Evolutionary conservation across 1,140 invertebrate species (phyloP), one percentile per base, ranked within the genome.

Genomic region (Caenorhabditis brenneri): DNA sequence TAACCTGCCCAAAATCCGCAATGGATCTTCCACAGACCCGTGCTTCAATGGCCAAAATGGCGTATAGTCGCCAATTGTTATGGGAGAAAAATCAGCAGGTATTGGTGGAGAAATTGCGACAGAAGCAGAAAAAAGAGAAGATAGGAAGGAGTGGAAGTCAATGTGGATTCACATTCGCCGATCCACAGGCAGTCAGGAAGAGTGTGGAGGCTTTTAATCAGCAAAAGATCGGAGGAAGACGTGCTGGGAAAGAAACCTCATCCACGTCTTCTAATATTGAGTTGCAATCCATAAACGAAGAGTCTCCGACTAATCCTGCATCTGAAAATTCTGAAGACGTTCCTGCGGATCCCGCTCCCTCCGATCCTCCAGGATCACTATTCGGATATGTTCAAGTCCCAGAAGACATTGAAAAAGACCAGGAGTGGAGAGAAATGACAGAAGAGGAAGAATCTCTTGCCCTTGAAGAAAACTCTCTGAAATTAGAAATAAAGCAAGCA

Each of bases 31-130:
- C 86, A 12, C 86, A 87, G 39, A 87, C 86, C 2, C 84, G 86
- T 58, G 84, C 86, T 24, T 86, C 85, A 22, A 86, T 89, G 88
- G 88, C 88, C 5, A 88, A 88, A 84, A 89, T 88, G 80, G 88
- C 88, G 0, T 89, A 89, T 55, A 82, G 69, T 39, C 81, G 88
- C 4, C 88, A 88, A 81, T 42, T 85, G 16, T 48, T 88, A 7
- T 88, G 87, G 87, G 80, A 88, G 78, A 84, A 84, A 19, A 82
- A 87, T 22, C 86, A 88, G 36, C 84, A 82, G n/a, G 46, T 81
- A 22, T 60, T 88, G 16, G 79, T 83, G 16, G 88, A 88, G 58
- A 88, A 88, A 58, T 80, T 88, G 74, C 65, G 46, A 12, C 79
- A 78, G 74, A 84, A 80, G 46, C 60, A 60, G 79, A 74, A 87